phyloP scores from a whole-genome alignment of 2,888 invertebrate genomes.

The Lepas anatifera region DNA sequence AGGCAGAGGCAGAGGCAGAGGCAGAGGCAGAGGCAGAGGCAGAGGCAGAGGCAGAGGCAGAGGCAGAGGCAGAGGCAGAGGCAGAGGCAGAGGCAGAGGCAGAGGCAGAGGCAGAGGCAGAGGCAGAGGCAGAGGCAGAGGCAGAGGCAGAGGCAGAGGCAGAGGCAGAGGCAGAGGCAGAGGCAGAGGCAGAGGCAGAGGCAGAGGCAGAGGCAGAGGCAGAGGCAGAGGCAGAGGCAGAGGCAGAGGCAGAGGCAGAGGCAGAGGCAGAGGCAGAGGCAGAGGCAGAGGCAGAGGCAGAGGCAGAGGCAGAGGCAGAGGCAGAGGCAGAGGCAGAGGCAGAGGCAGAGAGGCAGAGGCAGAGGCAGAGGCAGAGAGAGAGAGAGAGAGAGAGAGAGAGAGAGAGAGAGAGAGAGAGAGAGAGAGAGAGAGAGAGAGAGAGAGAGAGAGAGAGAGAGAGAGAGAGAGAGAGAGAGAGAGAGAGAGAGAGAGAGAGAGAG shows the following conservation, averaged over 20 bases:
- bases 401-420: conserved; percentile 8
- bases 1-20: not conserved
- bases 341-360: not conserved
- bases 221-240: not conserved
- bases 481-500: not conserved
- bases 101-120: not conserved
- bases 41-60: not conserved
- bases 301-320: too few relatives aligned
- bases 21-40: not conserved
- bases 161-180: not conserved
- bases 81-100: not conserved
- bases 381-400: conserved; percentile 13
- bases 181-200: not conserved
- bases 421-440: not conserved
- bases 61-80: not conserved
- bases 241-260: not conserved
- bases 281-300: too few relatives aligned
- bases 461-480: not conserved
- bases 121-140: not conserved
- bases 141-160: not conserved
- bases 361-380: conserved; percentile 6
- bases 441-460: not conserved
- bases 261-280: too few relatives aligned
- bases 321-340: too few relatives aligned
- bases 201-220: not conserved